Conservation (phyloP, 2,888 invertebrate species). For the Hydrotaea diabolus region DNA sequence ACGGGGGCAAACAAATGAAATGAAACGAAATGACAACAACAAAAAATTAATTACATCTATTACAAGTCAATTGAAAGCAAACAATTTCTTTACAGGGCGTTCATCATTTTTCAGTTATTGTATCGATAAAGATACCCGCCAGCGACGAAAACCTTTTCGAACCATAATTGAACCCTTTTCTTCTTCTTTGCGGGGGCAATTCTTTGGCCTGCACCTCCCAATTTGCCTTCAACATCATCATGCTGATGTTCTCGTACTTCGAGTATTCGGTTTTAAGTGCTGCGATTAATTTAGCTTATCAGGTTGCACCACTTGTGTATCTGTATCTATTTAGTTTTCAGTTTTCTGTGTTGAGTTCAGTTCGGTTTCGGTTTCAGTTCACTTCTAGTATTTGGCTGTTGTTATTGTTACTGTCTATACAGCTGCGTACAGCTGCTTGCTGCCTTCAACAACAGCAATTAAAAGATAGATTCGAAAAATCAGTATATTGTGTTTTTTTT, state of each 20-base stretch:
- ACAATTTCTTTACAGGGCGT: slow-evolving; percentile 22
- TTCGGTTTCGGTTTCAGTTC: slow-evolving; percentile 5
- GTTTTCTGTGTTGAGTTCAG: slow-evolving; percentile 17
- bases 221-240: slow-evolving; percentile 1
- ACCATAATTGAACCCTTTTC: slow-evolving; percentile 30
- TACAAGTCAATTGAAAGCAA: slow-evolving; percentile 38
- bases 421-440: slow-evolving; percentile 34
- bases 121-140: no score
- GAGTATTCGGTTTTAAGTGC: slow-evolving; percentile 58
- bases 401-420: neutral
- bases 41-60: slow-evolving; percentile 50
- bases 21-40: slow-evolving; percentile 29
- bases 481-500: slow-evolving; percentile 18
- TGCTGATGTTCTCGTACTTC: neutral
- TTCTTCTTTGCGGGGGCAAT: slow-evolving; percentile 36
- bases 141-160: neutral
- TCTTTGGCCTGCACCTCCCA: no score
- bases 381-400: neutral
- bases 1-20: neutral
- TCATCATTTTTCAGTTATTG: slow-evolving; percentile 1
- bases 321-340: slow-evolving; percentile 48
- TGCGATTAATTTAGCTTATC: slow-evolving; percentile 68
- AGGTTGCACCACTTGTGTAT: slow-evolving; percentile 64
- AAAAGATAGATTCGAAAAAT: slow-evolving; percentile 53
- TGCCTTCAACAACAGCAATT: slow-evolving; percentile 64